Conservation (phyloP, 92 coral and sea anemone species). For the Porites rus region DNA sequence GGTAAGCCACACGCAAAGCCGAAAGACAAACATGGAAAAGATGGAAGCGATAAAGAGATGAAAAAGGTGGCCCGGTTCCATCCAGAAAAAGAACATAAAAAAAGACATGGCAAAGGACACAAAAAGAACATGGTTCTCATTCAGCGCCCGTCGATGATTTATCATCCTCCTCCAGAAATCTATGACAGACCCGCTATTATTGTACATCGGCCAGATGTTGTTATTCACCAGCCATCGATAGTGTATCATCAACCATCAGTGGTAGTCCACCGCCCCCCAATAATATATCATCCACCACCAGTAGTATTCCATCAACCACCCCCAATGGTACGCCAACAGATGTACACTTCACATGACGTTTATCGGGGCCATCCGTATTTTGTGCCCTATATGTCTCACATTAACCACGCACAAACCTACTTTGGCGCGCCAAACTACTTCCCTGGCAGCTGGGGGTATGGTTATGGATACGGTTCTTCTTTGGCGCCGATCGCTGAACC, state of each 20-base stretch:
- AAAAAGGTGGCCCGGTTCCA: conserved; percentile 19
- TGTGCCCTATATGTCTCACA: conserved; percentile 73
- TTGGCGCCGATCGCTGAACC: conserved; percentile 5
- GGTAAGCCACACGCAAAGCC: background rate
- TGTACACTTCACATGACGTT: conserved; percentile 69
- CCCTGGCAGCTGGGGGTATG: conserved; percentile 84
- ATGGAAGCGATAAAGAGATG: conserved; percentile 15
- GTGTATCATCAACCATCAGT: conserved; percentile 93
- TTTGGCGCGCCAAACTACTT: conserved; percentile 88
- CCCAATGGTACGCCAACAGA: conserved; percentile 81
- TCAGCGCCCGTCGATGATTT: conserved; percentile 77
- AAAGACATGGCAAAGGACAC: conserved; percentile 59
- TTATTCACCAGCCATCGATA: conserved; percentile 84
- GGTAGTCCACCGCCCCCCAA: conserved; percentile 86
- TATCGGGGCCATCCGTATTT: conserved; percentile 70
- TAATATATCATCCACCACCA: conserved; percentile 82
- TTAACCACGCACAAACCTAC: conserved; percentile 70
- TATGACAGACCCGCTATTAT: conserved; percentile 81
- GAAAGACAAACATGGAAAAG: background rate
- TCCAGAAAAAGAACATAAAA: conserved; percentile 39
- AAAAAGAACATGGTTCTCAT: conserved; percentile 82
- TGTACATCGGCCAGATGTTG: conserved; percentile 91
- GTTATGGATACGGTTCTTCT: conserved; percentile 57
- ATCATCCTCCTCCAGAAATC: conserved; percentile 93
- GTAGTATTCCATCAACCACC: conserved; percentile 93